Percentiles rank a stretch among this genome's conserved stretches.
phyloP scores from a whole-genome alignment of 2,888 invertebrate species.

The Aquatica leii region DNA sequence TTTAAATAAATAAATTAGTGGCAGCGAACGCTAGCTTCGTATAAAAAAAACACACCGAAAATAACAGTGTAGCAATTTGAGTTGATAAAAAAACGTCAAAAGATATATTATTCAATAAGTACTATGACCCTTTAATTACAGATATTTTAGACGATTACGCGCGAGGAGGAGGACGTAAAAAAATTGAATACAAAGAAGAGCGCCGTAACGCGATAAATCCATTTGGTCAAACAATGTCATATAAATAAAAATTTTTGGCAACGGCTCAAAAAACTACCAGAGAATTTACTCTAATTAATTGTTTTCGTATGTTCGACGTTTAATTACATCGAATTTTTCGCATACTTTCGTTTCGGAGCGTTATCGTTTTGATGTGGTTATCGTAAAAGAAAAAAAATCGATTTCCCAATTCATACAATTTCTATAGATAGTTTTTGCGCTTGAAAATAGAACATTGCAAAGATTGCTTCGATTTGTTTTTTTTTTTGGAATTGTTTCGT shows the following conservation, averaged over 20 bases:
- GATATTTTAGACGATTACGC: conserved; percentile 23
- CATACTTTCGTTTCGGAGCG: too few relatives aligned
- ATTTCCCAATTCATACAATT: too few relatives aligned
- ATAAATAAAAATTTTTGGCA: conserved; percentile 16
- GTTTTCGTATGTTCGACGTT: too few relatives aligned
- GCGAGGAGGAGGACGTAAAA: not conserved
- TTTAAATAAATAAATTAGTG: conserved; percentile 25
- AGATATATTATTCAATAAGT: conserved; percentile 35
- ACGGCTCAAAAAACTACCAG: not conserved
- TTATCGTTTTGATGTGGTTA: too few relatives aligned
- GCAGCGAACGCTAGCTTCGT: conserved; percentile 8
- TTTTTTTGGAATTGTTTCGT: too few relatives aligned
- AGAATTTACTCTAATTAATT: not conserved
- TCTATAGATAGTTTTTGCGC: too few relatives aligned
- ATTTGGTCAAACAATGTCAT: conserved; percentile 13
- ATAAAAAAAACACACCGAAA: too few relatives aligned
- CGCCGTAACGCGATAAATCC: conserved; percentile 4
- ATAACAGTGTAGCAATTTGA: conserved; percentile 33
- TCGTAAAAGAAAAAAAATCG: too few relatives aligned
- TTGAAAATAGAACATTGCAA: too few relatives aligned
- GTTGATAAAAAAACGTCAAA: conserved; percentile 35
- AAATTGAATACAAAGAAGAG: not conserved
- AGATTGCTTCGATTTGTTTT: too few relatives aligned
- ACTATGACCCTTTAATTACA: conserved; percentile 37
- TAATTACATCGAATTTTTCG: too few relatives aligned